A percentile compares a stretch with the other conserved stretches of the same genome.
Conservation (phyloP, 2,888 invertebrate species). For the Heteropelma amictum region DNA sequence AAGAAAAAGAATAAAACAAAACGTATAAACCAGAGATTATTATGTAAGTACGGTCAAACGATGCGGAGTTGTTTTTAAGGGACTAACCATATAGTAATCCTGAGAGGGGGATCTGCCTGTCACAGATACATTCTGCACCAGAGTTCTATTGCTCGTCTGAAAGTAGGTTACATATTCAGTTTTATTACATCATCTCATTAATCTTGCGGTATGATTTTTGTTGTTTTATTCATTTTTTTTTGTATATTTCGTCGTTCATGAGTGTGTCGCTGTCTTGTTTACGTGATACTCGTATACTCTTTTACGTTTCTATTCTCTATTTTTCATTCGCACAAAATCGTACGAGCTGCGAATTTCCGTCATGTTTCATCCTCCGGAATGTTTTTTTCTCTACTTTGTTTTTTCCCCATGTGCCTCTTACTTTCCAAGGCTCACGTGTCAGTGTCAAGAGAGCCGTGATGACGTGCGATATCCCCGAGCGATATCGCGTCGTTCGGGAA, state of each 20-base stretch:
- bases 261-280: conserved; percentile 53
- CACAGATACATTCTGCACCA: conserved; percentile 79
- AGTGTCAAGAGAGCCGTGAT: conserved; percentile 44
- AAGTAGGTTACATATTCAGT: conserved; percentile 78
- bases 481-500: conserved; percentile 48
- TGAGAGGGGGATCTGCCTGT: conserved; percentile 79
- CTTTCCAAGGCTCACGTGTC: conserved; percentile 21
- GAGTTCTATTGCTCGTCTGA: conserved; percentile 79
- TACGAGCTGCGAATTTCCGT: no score
- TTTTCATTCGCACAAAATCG: conserved; percentile 33
- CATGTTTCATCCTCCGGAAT: no score
- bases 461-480: conserved; percentile 49
- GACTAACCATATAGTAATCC: conserved; percentile 79
- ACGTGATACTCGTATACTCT: no score
- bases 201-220: conserved; percentile 28
- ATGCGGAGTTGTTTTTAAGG: conserved; percentile 77
- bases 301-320: conserved; percentile 2
- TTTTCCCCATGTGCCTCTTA: not conserved
- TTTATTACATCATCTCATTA: conserved; percentile 72
- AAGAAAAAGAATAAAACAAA: conserved; percentile 55
- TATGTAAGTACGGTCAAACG: conserved; percentile 77
- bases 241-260: conserved; percentile 53
- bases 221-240: conserved; percentile 28
- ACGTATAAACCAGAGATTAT: conserved; percentile 73
- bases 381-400: conserved; percentile 36